Base-by-base conservation (phyloP, 2,797 vertebrate species). In the Spea hammondii region DNA sequence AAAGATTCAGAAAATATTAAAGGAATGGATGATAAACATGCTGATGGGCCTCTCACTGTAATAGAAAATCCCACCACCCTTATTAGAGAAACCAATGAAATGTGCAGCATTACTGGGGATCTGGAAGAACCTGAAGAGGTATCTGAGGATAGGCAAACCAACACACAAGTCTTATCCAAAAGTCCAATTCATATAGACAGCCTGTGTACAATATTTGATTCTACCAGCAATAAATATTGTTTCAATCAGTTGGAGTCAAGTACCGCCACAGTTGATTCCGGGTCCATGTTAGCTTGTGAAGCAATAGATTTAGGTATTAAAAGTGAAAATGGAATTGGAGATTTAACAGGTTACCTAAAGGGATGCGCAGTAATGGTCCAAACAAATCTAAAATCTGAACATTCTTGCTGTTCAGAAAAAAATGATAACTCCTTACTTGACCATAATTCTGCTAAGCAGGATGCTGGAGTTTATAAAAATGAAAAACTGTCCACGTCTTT, bases 181-280 rank as follows among this genome's bases (percentile, higher is more conserved):
- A 89, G 87, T 83, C 90, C 87, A 6, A 78, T 89, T 84, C 88
- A 80, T 0, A 89, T 85, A 79, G 85, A 89, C 82, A 88, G 77
- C 67, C 85, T 89, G 65, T 86, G 84, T 84, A 85, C 88, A 81
- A 89, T 91, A 87, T 91, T 89, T 86, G 85, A 87, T 79, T 84
- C 84, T 49, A 83, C 85, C 47, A 32, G 71, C 78, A 75, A 55
- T 73, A 89, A 87, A 88, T 48, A 14, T 47, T 45, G 11, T 14
- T 65, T 5, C 80, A 78, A 17, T 64, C 5, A 85, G 59, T 67
- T 68, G 13, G 74, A 82, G 64, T 11, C 48, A 64, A 78, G 60
- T 71, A 6, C 60, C 67, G 13, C 17, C 47, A 76, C 80, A 72
- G 8, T 0, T 77, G 72, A 74, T 9, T 9, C 4, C 65, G 70